phyloP scores from a whole-genome alignment of 2,113 vertebrate genomes.

The Tupaia chinensis region DNA sequence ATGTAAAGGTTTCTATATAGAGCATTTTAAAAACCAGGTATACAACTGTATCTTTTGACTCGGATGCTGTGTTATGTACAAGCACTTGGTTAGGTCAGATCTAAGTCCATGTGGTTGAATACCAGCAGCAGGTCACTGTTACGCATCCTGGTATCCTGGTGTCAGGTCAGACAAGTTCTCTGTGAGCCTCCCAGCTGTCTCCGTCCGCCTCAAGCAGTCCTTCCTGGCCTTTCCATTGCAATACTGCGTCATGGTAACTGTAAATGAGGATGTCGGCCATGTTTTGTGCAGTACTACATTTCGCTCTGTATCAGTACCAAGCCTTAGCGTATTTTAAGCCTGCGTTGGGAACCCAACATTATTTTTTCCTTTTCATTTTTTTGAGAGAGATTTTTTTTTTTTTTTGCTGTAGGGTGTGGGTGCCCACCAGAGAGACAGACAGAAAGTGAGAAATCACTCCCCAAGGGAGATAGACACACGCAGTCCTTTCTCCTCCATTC shows the following conservation, averaged over 20 bases:
- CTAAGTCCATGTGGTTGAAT: not conserved
- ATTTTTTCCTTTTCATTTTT: not conserved
- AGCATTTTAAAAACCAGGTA: conserved; percentile 13
- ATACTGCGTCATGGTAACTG: not conserved
- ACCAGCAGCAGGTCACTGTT: not conserved
- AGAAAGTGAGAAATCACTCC: too few species aligned
- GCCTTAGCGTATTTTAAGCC: not conserved
- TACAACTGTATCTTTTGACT: not conserved
- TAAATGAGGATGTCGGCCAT: not conserved
- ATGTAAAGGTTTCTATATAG: not conserved
- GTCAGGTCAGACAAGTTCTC: not conserved
- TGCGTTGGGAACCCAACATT: not conserved
- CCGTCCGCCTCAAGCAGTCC: not conserved
- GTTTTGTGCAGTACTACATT: not conserved
- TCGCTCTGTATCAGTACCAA: not conserved
- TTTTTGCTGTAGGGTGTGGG: too few species aligned
- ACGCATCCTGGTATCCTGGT: not conserved
- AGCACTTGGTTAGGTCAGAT: not conserved
- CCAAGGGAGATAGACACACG: too few species aligned
- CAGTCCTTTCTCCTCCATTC: too few species aligned
- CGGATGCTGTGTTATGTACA: not conserved
- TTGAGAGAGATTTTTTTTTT: too few species aligned
- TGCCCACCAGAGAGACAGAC: too few species aligned
- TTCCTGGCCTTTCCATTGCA: not conserved
- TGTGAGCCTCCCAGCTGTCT: not conserved